Base-by-base conservation (phyloP, 2,113 vertebrate species). In the Larimichthys polyactis region DNA sequence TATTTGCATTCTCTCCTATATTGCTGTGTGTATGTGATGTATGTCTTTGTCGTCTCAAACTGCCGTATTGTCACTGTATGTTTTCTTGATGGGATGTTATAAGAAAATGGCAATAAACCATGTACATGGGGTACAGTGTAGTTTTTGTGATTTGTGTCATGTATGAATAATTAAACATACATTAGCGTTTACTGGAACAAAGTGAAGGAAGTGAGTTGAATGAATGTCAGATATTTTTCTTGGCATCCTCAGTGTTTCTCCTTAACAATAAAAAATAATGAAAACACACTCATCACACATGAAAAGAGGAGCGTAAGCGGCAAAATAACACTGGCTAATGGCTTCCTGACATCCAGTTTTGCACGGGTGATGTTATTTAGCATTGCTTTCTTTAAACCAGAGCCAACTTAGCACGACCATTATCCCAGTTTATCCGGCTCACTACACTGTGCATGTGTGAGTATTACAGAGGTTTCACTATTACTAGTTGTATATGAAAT, bases 181-280 rank as follows among this genome's bases (percentile, higher is more conserved):
- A 40, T 40, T 2, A 58, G 32, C 55, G n/a, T 62, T 78, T n/a
- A 20, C 66, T 52, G 48, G 16, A 78, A 74, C 15, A 40, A 43
- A 6, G 11, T 27, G n/a, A 44, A 58, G 43, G 20, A 81, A 11
- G 2, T 20, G 19, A 36, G 43, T 36, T 48, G 32, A 81, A 51
- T 32, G 0, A 22, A 29, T 46, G 14, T 24, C 49, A 71, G 5
- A 57, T 76, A 14, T 72, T 68, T 46, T 68, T 54, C 32, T 44
- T 43, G 36, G 55, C 17, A 24, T 24, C 27, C 16, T 15, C 5
- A 4, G 20, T 70, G 10, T 58, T 46, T 58, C 59, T 69, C 36
- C 12, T 2, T 29, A 58, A 40, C 16, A 59, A 44, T 54, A 57
- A 66, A 66, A 48, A 51, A 20, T 19, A 66, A 71, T 36, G 19